Conservation (phyloP, 2,797 vertebrate species). For the Channallabes apus region DNA sequence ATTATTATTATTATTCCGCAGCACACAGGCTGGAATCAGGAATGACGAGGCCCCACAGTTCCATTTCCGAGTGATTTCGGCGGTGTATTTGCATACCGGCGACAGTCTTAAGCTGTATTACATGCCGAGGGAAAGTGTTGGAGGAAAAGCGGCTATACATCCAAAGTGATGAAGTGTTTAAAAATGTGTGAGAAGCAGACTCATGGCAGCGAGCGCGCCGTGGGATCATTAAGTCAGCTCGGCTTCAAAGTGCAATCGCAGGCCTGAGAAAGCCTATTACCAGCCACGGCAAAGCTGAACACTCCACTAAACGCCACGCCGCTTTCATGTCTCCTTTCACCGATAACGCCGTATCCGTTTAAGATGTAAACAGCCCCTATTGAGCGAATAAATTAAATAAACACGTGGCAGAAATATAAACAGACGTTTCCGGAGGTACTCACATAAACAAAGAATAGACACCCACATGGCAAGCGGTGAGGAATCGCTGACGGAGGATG, state of each 20-base stretch:
- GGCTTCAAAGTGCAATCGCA: constrained; percentile 69
- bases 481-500: background rate
- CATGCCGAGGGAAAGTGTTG: constrained; percentile 62
- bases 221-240: constrained; percentile 69
- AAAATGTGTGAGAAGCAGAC: constrained; percentile 62
- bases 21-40: constrained; percentile 58
- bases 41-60: constrained; percentile 56
- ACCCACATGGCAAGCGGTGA: constrained; percentile 41
- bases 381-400: constrained; percentile 63
- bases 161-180: constrained; percentile 60
- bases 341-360: constrained; percentile 57
- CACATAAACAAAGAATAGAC: constrained; percentile 50
- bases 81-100: constrained; percentile 64
- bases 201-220: constrained; percentile 62
- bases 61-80: constrained; percentile 38
- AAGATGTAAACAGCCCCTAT: constrained; percentile 59
- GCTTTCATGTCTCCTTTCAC: constrained; percentile 65
- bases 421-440: constrained; percentile 53
- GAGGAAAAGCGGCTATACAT: constrained; percentile 61
- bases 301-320: constrained; percentile 70
- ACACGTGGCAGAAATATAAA: constrained; percentile 53
- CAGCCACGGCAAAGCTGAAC: constrained; percentile 73
- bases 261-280: constrained; percentile 76
- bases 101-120: constrained; percentile 58
- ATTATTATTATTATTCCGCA: background rate